Base-by-base conservation (phyloP, 2,888 invertebrate genomes). In the Cephus pygmeus region DNA sequence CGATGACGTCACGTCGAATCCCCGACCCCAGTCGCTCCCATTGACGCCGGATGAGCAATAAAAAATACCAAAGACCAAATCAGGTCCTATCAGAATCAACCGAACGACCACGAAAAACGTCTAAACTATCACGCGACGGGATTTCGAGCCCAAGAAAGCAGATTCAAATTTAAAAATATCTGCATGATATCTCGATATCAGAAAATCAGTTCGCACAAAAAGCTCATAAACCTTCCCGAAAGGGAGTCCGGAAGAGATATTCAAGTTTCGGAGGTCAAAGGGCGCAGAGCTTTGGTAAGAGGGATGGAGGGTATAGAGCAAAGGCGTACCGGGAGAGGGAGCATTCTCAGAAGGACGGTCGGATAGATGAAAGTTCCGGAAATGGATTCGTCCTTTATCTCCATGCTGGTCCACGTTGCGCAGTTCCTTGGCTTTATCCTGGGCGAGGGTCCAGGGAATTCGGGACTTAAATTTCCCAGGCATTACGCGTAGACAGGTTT, bases 361-460 rank as follows among this genome's bases (percentile, higher is more conserved):
- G 71, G 71, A 71, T 71, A n/a, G 31, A 30, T 71, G 71, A 31
- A 71, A 71, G 33, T 71, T 33, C 71, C 71, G 71, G 71, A 71
- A 71, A 33, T 31, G 71, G 71, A 31, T 71, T 33, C 31, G 71
- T 30, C 71, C 31, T 31, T 23, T 56, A 56, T 56, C 40, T 56
- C 40, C 40, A 56, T 56, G 40, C 40, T 9, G 40, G 40, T 56
- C 40, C 40, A 56, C 40, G 40, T 56, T 56, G 40, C 40, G 23
- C 6, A 56, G 40, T 56, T 56, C 40, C 40, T 56, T 23, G 40
- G 23, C 40, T 56, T 56, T 56, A 56, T 56, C 9, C 23, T 23
- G 9, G 40, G 40, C 40, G 40, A 23, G 40, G 40, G 23, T 56
- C 23, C 40, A 56, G 40, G 9, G 40, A 9, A 56, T 56, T 56